Base-by-base conservation (phyloP, 2,888 invertebrate genomes). In the Microplitis deprimator region DNA sequence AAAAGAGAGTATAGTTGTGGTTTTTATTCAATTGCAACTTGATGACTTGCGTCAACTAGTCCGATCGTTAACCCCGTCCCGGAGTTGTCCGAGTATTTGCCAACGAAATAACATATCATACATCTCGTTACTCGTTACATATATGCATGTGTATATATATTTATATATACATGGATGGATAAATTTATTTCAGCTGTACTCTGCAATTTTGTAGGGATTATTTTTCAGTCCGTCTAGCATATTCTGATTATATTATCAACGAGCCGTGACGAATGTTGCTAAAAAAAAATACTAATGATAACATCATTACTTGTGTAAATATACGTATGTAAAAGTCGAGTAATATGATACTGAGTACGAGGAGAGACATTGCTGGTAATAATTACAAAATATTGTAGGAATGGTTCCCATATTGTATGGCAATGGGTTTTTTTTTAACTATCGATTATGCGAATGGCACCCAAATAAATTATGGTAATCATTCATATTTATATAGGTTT, bases 11-110 rank as follows among this genome's bases (percentile, higher is more conserved):
- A 60, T 38, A 50, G 40, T 64, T 38, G 41, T 73, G 73, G 41
- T 68, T 73, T 50, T 73, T 73, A 73, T 73, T 73, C 60, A 73
- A 73, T 73, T 73, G 16, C 50, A 67, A 75, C 75, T 20, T 68
- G 62, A 41, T 77, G 73, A 40, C 73, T 73, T 39, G 73, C 72
- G 73, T 59, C 29, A 76, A 70, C 69, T 73, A 73, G 68, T 73
- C 73, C 69, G 77, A 77, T 77, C 77, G 77, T 77, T 77, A 77
- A 77, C 77, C 77, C 73, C 70, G 64, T 73, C 73, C 77, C 73
- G 65, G 64, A 68, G 61, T 61, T 69, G 64, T 69, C 64, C 70
- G 73, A 73, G 50, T 73, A 67, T 73, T 59, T 73, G 73, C 73
- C 73, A 73, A 73, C 73, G 38, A 67, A 65, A 67, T 50, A 50